Evolutionary conservation across 2,888 invertebrate genomes (phyloP).

Genomic region (Tethea ocularis): DNA sequence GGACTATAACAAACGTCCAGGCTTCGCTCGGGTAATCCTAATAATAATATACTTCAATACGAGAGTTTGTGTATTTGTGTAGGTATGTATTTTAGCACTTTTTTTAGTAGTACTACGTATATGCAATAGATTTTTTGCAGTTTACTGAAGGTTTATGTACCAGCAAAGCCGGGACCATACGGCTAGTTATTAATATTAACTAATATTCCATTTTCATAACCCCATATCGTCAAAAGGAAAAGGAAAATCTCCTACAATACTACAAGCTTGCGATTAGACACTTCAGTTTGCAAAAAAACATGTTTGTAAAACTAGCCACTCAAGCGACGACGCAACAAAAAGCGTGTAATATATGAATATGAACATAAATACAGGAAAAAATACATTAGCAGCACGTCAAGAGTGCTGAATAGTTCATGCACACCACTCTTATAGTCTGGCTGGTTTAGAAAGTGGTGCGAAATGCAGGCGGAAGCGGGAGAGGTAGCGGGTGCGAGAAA

Average conservation of each 20-base stretch:
- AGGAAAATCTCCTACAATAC: background rate
- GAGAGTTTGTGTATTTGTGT: too few species aligned
- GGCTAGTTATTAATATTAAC: too few species aligned
- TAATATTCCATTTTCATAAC: background rate
- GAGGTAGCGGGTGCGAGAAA: too few species aligned
- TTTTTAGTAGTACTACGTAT: too few species aligned
- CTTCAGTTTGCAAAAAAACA: background rate
- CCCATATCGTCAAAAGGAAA: background rate
- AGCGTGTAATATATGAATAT: constrained; percentile 27
- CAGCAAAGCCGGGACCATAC: too few species aligned
- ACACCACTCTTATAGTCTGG: constrained; percentile 50
- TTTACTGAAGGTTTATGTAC: too few species aligned
- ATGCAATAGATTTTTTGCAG: too few species aligned
- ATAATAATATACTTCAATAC: too few species aligned
- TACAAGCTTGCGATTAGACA: background rate
- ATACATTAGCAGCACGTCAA: constrained; percentile 56
- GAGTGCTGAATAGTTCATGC: constrained; percentile 60
- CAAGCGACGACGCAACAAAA: constrained; percentile 15
- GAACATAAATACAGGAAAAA: constrained; percentile 47
- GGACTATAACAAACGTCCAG: too few species aligned
- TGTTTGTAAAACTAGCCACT: constrained; percentile 12
- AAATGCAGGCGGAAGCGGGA: constrained; percentile 15
- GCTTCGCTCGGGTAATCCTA: too few species aligned
- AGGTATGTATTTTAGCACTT: too few species aligned
- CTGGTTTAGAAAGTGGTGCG: constrained; percentile 21